phyloP scores from a whole-genome alignment of 1,140 invertebrate species.

The Panagrolaimus sp. region DNA sequence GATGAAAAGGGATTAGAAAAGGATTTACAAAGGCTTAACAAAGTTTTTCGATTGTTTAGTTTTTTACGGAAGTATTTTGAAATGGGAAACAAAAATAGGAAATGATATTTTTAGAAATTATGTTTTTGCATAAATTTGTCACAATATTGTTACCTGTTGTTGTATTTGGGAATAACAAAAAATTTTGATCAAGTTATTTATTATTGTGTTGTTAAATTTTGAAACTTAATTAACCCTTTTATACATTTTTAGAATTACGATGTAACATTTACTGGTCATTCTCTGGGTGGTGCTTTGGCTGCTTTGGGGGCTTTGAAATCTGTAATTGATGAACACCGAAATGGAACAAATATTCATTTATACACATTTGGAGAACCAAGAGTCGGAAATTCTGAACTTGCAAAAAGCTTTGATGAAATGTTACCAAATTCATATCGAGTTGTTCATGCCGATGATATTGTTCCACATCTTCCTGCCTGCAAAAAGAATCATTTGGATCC shows the following conservation, averaged over 20 bases:
- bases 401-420: conserved; percentile 5
- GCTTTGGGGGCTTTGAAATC: conserved; percentile 7
- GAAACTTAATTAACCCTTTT: too few species aligned
- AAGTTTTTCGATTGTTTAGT: too few species aligned
- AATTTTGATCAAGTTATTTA: too few species aligned
- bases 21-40: too few species aligned
- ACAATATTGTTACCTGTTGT: too few species aligned
- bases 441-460: conserved; percentile 14
- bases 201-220: too few species aligned
- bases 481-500: background rate
- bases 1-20: too few species aligned
- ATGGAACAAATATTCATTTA: background rate
- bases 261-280: conserved; percentile 18
- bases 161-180: too few species aligned
- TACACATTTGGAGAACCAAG: conserved; percentile 14
- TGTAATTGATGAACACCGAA: background rate
- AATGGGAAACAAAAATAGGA: too few species aligned
- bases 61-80: too few species aligned
- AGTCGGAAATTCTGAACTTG: conserved; percentile 3
- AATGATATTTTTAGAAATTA: too few species aligned
- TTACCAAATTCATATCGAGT: conserved; percentile 5
- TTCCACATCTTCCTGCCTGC: conserved; percentile 11
- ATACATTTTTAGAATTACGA: conserved; percentile 8
- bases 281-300: conserved; percentile 17
- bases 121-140: too few species aligned